phyloP scores from a whole-genome alignment of 2,797 vertebrate species.

The Phyllotis vaccarum region DNA sequence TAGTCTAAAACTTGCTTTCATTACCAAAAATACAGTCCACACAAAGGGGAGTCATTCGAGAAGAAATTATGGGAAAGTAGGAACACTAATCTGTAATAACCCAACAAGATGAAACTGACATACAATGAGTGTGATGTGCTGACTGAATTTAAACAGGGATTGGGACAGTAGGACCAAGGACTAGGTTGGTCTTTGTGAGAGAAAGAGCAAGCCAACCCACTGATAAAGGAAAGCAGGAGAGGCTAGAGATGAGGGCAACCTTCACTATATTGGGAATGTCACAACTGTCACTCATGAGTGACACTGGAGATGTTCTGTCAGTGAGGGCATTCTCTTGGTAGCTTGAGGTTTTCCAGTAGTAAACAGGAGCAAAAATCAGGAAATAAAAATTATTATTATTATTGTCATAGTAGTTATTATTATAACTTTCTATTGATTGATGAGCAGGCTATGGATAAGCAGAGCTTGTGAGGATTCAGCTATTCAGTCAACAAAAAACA shows the following conservation, averaged over 20 bases:
- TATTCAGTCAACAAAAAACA: neutral
- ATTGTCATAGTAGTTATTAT: neutral
- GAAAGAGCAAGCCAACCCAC: neutral
- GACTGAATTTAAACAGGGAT: neutral
- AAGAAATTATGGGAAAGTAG: neutral
- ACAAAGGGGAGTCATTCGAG: conserved; percentile 2
- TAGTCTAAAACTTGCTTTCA: neutral
- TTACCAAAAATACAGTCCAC: neutral
- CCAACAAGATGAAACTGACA: neutral
- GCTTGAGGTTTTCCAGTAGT: neutral
- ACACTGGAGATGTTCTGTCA: neutral
- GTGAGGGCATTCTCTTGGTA: neutral
- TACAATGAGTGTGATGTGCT: neutral
- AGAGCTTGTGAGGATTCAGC: neutral
- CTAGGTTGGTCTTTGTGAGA: neutral
- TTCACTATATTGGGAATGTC: neutral
- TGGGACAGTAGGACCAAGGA: neutral
- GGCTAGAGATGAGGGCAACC: neutral
- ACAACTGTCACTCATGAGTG: neutral
- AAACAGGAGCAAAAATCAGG: neutral
- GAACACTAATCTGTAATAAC: neutral
- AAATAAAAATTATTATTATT: neutral
- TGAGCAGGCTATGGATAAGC: neutral
- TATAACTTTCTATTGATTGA: neutral
- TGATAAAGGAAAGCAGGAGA: neutral